These are phyloP conservation scores for Laticauda laticaudata DNA, from an alignment of 2,113 vertebrate species.

Conservation along the genomic window DNA sequence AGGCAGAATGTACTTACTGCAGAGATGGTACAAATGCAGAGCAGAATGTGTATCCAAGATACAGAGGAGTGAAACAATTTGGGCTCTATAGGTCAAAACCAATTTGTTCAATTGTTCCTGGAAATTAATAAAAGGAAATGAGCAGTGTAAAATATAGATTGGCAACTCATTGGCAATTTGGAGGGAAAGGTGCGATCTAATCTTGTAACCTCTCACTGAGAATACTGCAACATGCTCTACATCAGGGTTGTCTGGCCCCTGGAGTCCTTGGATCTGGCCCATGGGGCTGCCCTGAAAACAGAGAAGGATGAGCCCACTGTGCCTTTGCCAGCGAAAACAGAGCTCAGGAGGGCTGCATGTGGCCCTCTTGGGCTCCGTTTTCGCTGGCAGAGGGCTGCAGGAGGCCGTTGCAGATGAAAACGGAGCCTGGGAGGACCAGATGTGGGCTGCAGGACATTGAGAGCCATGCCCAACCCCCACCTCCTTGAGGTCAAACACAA, in stretches of 20 bases:
- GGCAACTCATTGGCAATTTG: not conserved
- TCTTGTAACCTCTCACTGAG: not conserved
- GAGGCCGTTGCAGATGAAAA: no score
- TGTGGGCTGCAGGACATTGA: no score
- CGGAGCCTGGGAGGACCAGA: no score
- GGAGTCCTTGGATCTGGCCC: no score
- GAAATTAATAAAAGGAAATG: not conserved
- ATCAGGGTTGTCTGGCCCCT: no score
- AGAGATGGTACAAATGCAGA: not conserved
- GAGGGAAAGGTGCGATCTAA: not conserved
- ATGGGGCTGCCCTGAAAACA: no score
- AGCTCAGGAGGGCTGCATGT: no score
- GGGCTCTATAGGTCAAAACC: not conserved
- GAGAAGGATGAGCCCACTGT: accelerated
- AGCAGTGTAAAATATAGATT: not conserved
- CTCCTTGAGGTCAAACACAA: no score
- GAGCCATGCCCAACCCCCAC: no score
- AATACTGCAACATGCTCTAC: not conserved
- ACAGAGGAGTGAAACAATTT: not conserved
- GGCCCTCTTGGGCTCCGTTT: no score
- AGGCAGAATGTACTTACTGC: not conserved
- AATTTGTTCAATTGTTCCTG: not conserved
- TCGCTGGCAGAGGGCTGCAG: no score
- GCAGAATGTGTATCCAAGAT: not conserved
- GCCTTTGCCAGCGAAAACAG: no score